Conservation (phyloP, 1,140 invertebrate species). For the Polypedilum pembai region DNA sequence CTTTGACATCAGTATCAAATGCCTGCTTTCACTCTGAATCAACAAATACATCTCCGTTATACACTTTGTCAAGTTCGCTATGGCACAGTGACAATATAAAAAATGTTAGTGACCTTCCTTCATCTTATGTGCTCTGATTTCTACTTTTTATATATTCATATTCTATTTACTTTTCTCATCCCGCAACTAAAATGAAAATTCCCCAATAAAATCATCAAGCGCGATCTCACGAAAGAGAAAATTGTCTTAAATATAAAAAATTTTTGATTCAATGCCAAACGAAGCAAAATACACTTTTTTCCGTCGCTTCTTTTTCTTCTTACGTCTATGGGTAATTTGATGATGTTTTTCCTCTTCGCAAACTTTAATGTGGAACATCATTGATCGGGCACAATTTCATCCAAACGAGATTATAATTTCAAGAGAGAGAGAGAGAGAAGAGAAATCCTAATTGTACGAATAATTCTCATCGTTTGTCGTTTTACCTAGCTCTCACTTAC, state of each 20-base stretch:
- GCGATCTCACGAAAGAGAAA: slow-evolving; percentile 9
- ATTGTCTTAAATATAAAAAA: slow-evolving; percentile 16
- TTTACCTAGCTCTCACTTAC: neutral
- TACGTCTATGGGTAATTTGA: slow-evolving; percentile 22
- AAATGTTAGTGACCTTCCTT: slow-evolving; percentile 27
- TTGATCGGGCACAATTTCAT: slow-evolving; percentile 6
- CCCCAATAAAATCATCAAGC: slow-evolving; percentile 1
- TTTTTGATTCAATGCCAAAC: slow-evolving; percentile 23
- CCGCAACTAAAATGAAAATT: neutral
- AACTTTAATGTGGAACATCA: neutral
- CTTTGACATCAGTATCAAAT: neutral
- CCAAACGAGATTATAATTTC: neutral
- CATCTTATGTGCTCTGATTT: slow-evolving; percentile 16
- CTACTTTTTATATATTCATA: neutral
- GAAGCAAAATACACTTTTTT: neutral
- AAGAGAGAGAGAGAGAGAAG: neutral
- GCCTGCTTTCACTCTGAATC: neutral
- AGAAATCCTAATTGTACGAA: neutral
- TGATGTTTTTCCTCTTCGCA: neutral
- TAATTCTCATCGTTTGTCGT: neutral
- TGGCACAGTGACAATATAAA: neutral
- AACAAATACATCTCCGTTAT: neutral
- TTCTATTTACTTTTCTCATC: neutral
- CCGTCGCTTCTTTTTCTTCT: neutral
- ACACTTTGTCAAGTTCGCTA: neutral